Evolutionary conservation across 2,113 vertebrate genomes (phyloP), one percentile per base, ranked within the genome.

Genomic region (Arizona elegans): DNA sequence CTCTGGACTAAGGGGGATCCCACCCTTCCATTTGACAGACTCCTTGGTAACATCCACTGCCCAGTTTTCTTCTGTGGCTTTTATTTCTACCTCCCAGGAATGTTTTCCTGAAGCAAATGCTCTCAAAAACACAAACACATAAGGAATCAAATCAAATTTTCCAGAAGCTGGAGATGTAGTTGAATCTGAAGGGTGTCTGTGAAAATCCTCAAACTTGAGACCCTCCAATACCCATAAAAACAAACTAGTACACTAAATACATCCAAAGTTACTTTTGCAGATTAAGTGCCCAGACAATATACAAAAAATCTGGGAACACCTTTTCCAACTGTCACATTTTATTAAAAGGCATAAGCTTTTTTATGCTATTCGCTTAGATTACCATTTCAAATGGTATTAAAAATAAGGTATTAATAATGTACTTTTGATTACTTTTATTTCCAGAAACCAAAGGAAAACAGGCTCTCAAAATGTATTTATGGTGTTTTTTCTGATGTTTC

Each of bases 1-100:
- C 12, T 21, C 24, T n/a, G 91, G 86, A 8, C 55, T 10, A 53
- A 87, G 47, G 58, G 47, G 58, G 29, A 90, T 87, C 0, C 0
- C 23, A 29, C 56, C 70, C n/a, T 91, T 93, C 52, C 90, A 89
- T 33, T 53, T 13, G 52, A 94, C 89, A 87, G 91, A 91, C 33
- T 91, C 90, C 59, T 91, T 91, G 23, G 81, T 90, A 23, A 94
- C 75, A 59, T 92, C 92, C 0, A 95, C 9, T 53, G 89, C 86
- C 93, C 93, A 94, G 19, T 88, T 50, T 58, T 81, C 55, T 43
- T n/a, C 53, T 13, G 24, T 56, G 11, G 54, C 87, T 33, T 8
- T 58, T 56, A 75, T 89, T 58, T 94, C 93, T 55, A 93, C 93
- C 8, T 94, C 92, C 91, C 90, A 95, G 75, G 91, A 95, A 91